Conservation (phyloP, 2,888 invertebrate species). For the Lepas anatifera region DNA sequence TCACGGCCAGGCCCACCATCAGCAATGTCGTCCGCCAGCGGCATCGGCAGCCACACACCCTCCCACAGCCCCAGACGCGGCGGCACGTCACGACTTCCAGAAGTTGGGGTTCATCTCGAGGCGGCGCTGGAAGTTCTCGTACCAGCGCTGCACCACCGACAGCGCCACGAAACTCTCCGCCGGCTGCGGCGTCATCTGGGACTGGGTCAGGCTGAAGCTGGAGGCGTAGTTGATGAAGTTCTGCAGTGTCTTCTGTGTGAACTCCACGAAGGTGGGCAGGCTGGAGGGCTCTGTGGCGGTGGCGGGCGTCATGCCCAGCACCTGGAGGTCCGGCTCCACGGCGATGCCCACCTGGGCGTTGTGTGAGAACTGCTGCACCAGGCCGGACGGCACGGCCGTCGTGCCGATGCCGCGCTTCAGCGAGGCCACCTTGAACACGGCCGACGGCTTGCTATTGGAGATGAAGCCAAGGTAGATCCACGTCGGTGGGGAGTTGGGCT, state of each 20-base stretch:
- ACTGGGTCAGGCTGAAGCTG: slow-evolving; percentile 71
- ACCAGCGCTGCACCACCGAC: slow-evolving; percentile 83
- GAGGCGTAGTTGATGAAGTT: slow-evolving; percentile 84
- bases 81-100: slow-evolving; percentile 49
- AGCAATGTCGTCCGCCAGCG: neutral
- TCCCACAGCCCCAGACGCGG: neutral
- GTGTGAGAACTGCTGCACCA: slow-evolving; percentile 58
- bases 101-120: slow-evolving; percentile 84
- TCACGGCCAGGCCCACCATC: neutral
- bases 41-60: neutral
- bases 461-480: slow-evolving; percentile 92
- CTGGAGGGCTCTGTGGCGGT: slow-evolving; percentile 32
- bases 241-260: slow-evolving; percentile 76
- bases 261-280: slow-evolving; percentile 39
- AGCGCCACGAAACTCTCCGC: slow-evolving; percentile 75
- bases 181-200: slow-evolving; percentile 64
- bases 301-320: slow-evolving; percentile 40
- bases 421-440: slow-evolving; percentile 87
- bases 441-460: slow-evolving; percentile 89
- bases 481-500: slow-evolving; percentile 69
- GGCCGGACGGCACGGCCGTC: slow-evolving; percentile 10
- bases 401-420: slow-evolving; percentile 46
- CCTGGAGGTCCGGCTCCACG: slow-evolving; percentile 53
- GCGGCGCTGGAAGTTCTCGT: slow-evolving; percentile 77
- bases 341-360: slow-evolving; percentile 92